phyloP scores from a whole-genome alignment of 2,888 invertebrate species.

The Eupithecia dodoneata region DNA sequence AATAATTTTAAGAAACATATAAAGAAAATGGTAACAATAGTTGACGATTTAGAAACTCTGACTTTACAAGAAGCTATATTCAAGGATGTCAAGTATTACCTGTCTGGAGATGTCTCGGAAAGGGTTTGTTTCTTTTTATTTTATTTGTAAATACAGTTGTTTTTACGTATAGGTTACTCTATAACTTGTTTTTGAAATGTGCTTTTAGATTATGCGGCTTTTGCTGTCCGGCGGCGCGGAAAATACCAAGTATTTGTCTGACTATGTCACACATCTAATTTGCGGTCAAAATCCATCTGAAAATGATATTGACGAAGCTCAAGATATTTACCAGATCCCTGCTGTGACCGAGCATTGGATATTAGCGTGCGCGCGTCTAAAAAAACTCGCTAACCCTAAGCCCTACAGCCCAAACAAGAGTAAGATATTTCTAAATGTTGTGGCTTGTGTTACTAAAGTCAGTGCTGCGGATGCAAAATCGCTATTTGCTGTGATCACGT shows the following conservation, averaged over 20 bases:
- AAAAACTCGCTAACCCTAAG: constrained; percentile 86
- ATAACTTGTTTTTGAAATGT: constrained; percentile 37
- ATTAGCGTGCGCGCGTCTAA: constrained; percentile 85
- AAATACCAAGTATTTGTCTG: constrained; percentile 93
- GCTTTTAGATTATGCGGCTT: constrained; percentile 87
- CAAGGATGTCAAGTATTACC: constrained; percentile 92
- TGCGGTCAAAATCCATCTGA: constrained; percentile 94
- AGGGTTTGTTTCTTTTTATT: constrained; percentile 85
- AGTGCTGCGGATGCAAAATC: constrained; percentile 88
- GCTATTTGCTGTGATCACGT: constrained; percentile 93
- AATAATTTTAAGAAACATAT: constrained; percentile 41
- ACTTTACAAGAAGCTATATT: constrained; percentile 87
- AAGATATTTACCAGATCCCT: constrained; percentile 96
- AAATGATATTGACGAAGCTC: constrained; percentile 94
- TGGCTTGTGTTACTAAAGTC: constrained; percentile 91
- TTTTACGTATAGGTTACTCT: constrained; percentile 51
- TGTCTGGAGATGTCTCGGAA: constrained; percentile 90
- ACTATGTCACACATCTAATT: constrained; percentile 96
- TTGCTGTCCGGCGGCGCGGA: constrained; percentile 95
- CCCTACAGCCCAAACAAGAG: constrained; percentile 88
- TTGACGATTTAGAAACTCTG: constrained; percentile 81
- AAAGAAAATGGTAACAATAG: constrained; percentile 83
- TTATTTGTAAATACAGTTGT: constrained; percentile 55
- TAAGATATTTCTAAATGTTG: constrained; percentile 90
- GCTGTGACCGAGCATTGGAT: constrained; percentile 96